These are phyloP conservation scores for Drosophila mimica DNA, from an alignment of 2,888 invertebrate genomes.

Conservation along the genomic window DNA sequence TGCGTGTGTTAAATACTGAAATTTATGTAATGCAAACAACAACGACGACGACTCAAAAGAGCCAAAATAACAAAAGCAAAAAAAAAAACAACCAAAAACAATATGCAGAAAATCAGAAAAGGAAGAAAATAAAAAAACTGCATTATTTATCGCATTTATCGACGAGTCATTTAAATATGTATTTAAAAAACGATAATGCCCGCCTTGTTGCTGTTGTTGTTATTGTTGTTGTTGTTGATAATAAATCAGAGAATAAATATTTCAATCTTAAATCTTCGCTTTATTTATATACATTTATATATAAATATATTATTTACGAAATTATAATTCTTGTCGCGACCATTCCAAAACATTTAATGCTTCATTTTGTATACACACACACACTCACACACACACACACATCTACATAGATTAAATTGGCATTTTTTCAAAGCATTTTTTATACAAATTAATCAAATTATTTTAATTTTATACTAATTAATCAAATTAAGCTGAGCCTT, in stretches of 20 bases:
- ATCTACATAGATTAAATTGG: slow-evolving; percentile 41
- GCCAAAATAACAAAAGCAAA: slow-evolving; percentile 3
- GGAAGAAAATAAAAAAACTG: slow-evolving; percentile 38
- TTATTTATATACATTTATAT: not conserved
- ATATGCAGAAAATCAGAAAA: not conserved
- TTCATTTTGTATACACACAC: slow-evolving; percentile 28
- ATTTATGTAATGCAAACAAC: slow-evolving; percentile 71
- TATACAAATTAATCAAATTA: slow-evolving; percentile 12
- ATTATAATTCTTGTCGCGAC: slow-evolving; percentile 54
- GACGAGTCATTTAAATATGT: slow-evolving; percentile 74
- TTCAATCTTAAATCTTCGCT: slow-evolving; percentile 72
- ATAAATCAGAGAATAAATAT: slow-evolving; percentile 73
- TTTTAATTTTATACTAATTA: slow-evolving; percentile 62
- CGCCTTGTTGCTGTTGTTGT: slow-evolving; percentile 1
- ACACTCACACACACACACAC: slow-evolving; percentile 9
- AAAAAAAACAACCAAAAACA: not conserved
- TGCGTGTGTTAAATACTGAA: slow-evolving; percentile 62
- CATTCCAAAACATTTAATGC: slow-evolving; percentile 70
- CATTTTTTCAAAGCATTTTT: slow-evolving; percentile 65
- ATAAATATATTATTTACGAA: slow-evolving; percentile 39
- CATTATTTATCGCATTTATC: slow-evolving; percentile 77
- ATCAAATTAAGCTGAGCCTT: slow-evolving; percentile 77
- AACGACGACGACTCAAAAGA: slow-evolving; percentile 24
- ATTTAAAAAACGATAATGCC: slow-evolving; percentile 73
- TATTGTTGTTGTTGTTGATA: slow-evolving; percentile 45